These are phyloP conservation scores for Scalopus aquaticus DNA, from an alignment of 2,113 vertebrate genomes.

Conservation along the genomic window DNA sequence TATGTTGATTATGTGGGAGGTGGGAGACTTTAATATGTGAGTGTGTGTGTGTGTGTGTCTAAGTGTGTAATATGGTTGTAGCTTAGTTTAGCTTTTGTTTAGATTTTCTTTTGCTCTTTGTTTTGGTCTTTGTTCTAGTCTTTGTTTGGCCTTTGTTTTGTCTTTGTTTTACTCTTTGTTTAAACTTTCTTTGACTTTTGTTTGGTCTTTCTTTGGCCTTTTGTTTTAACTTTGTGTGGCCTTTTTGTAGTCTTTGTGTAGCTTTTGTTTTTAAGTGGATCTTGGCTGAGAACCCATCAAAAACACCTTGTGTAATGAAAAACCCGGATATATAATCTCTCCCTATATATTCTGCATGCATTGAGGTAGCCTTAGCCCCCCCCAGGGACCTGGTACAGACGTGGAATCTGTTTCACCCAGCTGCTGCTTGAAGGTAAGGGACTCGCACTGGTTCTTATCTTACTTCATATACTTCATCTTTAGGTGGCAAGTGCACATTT, in stretches of 20 bases:
- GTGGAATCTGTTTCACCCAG: neutral
- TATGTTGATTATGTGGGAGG: neutral
- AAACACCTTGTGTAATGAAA: constrained; percentile 75
- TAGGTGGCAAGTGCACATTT: neutral
- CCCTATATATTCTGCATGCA: constrained; percentile 69
- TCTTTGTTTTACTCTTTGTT: constrained; percentile 77
- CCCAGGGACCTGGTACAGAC: neutral
- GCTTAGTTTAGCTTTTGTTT: constrained; percentile 70
- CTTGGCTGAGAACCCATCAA: constrained; percentile 63
- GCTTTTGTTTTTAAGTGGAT: constrained; percentile 79
- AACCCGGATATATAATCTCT: constrained; percentile 46
- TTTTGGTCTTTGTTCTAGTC: constrained; percentile 58
- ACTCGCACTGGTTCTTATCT: neutral
- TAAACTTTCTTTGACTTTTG: constrained; percentile 78
- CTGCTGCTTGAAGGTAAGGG: constrained; percentile 59
- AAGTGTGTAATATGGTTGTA: neutral
- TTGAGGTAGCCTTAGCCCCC: neutral
- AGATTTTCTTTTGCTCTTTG: constrained; percentile 74
- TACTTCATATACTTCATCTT: neutral
- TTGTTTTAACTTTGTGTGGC: constrained; percentile 73
- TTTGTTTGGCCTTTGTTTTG: constrained; percentile 71
- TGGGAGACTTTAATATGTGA: neutral
- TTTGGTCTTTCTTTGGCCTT: constrained; percentile 73
- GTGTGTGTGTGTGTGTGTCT: neutral
- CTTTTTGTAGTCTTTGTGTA: constrained; percentile 70